Evolutionary conservation across 1,140 invertebrate species (phyloP).

Genomic region (Diorhabda sublineata): DNA sequence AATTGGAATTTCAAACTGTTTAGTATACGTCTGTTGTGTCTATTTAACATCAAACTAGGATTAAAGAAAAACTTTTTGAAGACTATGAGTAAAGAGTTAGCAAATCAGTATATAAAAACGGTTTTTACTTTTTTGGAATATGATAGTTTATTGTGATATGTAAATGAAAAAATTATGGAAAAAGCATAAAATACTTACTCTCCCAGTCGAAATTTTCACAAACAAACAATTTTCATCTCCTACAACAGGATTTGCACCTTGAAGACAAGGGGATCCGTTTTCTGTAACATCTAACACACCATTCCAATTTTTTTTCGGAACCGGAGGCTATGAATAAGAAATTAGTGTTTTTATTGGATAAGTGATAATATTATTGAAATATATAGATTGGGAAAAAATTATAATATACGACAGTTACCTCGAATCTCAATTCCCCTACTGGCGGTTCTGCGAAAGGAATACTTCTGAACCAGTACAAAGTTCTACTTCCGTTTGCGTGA

Average conservation of each 20-base stretch:
- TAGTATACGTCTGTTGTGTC: too few species aligned
- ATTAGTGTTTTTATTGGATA: neutral
- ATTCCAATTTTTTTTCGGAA: neutral
- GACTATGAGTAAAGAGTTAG: too few species aligned
- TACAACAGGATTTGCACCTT: neutral
- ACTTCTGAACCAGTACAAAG: constrained; percentile 19
- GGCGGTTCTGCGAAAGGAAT: constrained; percentile 25
- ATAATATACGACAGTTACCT: constrained; percentile 10
- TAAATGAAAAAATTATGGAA: too few species aligned
- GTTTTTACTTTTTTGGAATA: too few species aligned
- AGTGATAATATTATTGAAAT: too few species aligned
- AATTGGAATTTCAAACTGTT: too few species aligned
- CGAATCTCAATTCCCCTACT: constrained; percentile 22
- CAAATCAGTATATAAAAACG: too few species aligned
- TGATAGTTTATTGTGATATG: too few species aligned
- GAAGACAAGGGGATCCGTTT: neutral
- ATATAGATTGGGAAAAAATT: too few species aligned
- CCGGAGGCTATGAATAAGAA: neutral
- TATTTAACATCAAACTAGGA: too few species aligned
- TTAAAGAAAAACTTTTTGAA: too few species aligned
- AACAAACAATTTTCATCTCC: constrained; percentile 2
- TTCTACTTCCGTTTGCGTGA: neutral
- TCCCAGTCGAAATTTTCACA: neutral
- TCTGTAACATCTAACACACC: neutral
- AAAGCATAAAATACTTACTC: neutral